Evolutionary conservation across 2,888 invertebrate species (phyloP).

Genomic region (Mesoligia furuncula): DNA sequence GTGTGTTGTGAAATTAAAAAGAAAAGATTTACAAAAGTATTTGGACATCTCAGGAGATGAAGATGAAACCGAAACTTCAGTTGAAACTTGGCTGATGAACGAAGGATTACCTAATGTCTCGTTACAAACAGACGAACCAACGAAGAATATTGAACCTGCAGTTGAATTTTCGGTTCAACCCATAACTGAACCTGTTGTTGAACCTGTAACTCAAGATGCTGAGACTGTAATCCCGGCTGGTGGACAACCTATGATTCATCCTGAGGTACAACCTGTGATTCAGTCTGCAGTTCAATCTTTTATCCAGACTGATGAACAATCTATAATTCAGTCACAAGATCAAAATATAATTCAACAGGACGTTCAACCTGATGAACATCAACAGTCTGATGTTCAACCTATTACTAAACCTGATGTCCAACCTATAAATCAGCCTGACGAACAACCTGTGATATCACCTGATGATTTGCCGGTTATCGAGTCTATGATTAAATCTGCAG

Average conservation of each 20-base stretch:
- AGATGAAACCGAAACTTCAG: not conserved
- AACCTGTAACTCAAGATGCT: slow-evolving; percentile 2
- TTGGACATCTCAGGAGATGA: not conserved
- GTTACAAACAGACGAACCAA: slow-evolving; percentile 6
- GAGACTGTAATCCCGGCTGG: slow-evolving; percentile 2
- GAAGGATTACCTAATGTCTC: not conserved
- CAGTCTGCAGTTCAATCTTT: slow-evolving; percentile 6
- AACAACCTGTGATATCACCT: not conserved
- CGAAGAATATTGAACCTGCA: not conserved
- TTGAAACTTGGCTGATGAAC: not conserved
- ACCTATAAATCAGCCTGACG: not conserved
- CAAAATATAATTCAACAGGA: not conserved
- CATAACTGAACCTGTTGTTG: slow-evolving; percentile 1
- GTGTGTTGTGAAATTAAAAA: slow-evolving; percentile 75
- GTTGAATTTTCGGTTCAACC: not conserved
- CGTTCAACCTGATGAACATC: not conserved
- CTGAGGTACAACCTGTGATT: not conserved
- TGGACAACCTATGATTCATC: slow-evolving; percentile 1
- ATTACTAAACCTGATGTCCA: too few species aligned
- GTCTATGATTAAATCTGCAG: too few species aligned
- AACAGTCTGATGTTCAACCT: not conserved
- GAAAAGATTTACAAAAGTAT: slow-evolving; percentile 47
- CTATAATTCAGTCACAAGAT: not conserved
- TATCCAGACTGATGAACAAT: not conserved
- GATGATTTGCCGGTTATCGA: not conserved